Conservation (phyloP, 2,797 vertebrate genomes). For the Lacerta viridis region DNA sequence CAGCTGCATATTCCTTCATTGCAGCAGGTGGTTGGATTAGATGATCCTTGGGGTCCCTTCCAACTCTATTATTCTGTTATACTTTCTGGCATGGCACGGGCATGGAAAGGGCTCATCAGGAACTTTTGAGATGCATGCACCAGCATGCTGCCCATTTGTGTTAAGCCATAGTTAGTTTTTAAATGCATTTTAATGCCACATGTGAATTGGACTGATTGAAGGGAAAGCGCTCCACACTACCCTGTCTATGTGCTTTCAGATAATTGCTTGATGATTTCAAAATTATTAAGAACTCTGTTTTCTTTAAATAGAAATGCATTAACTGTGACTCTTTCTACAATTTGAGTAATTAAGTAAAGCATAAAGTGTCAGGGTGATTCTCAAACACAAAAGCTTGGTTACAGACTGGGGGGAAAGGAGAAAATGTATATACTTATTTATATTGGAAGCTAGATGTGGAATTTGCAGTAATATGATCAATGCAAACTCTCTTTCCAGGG, state of each 20-base stretch:
- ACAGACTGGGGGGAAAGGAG: not conserved
- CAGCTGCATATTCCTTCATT: too few species aligned
- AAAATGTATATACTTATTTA: not conserved
- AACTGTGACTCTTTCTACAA: not conserved
- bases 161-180: too few species aligned
- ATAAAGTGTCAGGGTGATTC: not conserved
- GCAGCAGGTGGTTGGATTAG: too few species aligned
- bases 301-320: not conserved
- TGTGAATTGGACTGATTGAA: too few species aligned
- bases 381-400: not conserved
- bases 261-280: not conserved
- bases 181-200: too few species aligned
- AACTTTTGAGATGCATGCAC: too few species aligned
- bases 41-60: too few species aligned
- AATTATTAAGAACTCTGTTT: not conserved
- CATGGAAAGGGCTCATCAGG: too few species aligned
- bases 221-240: not conserved
- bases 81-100: too few species aligned
- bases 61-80: too few species aligned
- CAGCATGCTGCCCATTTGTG: too few species aligned
- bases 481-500: not conserved
- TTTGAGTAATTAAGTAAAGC: not conserved
- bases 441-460: not conserved
- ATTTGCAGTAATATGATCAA: not conserved
- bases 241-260: not conserved